Percentiles rank a stretch among this genome's conserved stretches.
Evolutionary conservation across 2,113 vertebrate species (phyloP).

Genomic region (Lagopus muta): DNA sequence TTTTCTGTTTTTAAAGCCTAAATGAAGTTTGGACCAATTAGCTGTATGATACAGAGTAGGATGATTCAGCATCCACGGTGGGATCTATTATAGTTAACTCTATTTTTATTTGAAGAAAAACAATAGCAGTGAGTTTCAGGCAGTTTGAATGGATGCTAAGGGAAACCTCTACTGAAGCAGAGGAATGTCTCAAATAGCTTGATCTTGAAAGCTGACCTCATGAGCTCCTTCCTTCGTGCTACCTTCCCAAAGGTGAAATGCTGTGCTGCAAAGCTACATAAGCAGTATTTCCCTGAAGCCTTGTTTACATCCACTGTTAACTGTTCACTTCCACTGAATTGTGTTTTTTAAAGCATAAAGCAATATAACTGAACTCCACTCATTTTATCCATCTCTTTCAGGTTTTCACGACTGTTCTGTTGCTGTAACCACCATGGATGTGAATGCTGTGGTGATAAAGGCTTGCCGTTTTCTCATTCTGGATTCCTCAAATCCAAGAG

Average conservation of each 20-base stretch:
- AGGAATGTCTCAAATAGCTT: neutral
- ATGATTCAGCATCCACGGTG: conserved; percentile 53
- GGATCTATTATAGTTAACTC: conserved; percentile 34
- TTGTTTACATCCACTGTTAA: fast-evolving
- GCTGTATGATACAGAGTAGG: conserved; percentile 15
- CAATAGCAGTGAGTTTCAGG: conserved; percentile 59
- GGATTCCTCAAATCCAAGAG: conserved; percentile 51
- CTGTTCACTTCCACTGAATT: fast-evolving
- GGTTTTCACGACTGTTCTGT: neutral
- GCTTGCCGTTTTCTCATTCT: conserved; percentile 8
- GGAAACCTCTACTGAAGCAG: neutral
- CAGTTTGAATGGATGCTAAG: neutral
- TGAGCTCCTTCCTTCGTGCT: neutral
- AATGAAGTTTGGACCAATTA: conserved; percentile 35
- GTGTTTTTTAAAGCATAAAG: neutral
- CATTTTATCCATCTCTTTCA: conserved; percentile 13
- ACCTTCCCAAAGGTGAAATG: neutral
- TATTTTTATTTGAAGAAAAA: conserved; percentile 62
- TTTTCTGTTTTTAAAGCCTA: neutral
- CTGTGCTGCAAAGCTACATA: neutral
- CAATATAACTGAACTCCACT: neutral
- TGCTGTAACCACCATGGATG: neutral
- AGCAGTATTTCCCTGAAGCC: neutral
- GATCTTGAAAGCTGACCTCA: neutral
- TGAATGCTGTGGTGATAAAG: neutral